These are phyloP conservation scores for Petroica traversi DNA, from an alignment of 2,113 vertebrate genomes.

Conservation along the genomic window DNA sequence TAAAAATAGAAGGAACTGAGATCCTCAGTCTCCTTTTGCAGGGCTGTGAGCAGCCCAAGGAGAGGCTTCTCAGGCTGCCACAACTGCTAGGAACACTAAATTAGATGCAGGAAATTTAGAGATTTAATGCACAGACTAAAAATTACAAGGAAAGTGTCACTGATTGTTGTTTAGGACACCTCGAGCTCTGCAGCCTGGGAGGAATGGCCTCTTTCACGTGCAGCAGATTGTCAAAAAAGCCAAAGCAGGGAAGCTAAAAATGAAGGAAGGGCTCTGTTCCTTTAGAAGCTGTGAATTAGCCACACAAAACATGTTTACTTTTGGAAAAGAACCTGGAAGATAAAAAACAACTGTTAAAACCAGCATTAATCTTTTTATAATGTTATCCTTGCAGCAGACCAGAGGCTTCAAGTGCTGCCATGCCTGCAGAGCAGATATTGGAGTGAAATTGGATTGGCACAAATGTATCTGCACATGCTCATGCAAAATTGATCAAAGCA, in stretches of 20 bases:
- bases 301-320: neutral
- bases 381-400: neutral
- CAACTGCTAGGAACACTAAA: neutral
- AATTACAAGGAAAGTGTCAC: neutral
- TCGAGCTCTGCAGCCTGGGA: neutral
- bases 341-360: neutral
- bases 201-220: neutral
- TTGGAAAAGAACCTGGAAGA: neutral
- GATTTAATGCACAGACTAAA: neutral
- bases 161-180: neutral
- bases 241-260: neutral
- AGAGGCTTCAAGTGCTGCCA: neutral
- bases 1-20: neutral
- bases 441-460: conserved; percentile 36
- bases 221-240: neutral
- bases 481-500: conserved; percentile 48
- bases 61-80: neutral
- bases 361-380: neutral
- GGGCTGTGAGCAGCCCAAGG: neutral
- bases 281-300: neutral
- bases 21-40: neutral
- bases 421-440: conserved; percentile 7
- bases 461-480: conserved; percentile 39
- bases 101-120: neutral
- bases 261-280: neutral